Base-by-base conservation (phyloP, 1,140 invertebrate genomes). In the Bombus vancouverensis region DNA sequence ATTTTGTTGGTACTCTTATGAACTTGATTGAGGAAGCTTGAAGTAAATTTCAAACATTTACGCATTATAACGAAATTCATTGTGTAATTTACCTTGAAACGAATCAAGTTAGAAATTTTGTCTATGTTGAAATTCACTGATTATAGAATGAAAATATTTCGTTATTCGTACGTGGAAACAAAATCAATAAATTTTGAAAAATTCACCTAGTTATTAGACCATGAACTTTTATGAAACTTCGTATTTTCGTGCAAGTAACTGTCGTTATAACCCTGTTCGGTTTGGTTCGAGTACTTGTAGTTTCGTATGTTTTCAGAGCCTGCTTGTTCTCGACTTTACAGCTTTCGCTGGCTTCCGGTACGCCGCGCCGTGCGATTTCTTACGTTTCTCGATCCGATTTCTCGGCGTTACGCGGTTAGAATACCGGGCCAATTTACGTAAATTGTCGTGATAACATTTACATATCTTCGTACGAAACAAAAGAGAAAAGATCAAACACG, bases 321-420 rank as follows among this genome's bases (percentile, higher is more conserved):
- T 83, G 18, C 34, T 82, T 88, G 70, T 77, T 65, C 37, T 59
- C 34, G 53, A 78, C 65, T 88, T 89, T 86, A 87, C 85, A 89
- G 87, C 81, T 87, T 81, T 83, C 74, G 70, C 65, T 15, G 68
- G n/a, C 72, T 89, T 89, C 84, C 83, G 77, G 75, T 44, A 76
- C 53, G 66, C 47, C 47, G 47, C 18, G 28, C 44, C 65, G 53
- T 34, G 22, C 79, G 70, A 44, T 83, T 89, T 89, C 79, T 76
- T 77, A 72, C 78, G 72, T 62, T 78, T 65, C 53, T 47, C 53
- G 79, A 59, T 75, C 75, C 59, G 71, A 89, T 89, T 89, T 89
- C 88, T 83, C 84, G 77, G 42, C 53, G 81, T 89, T 84, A 89
- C 81, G 88, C 74, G 78, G 47, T 47, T 66, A 62, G 85, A 89